These are phyloP conservation scores for Stichopus chloronotus DNA, from an alignment of 35 echinoderm and acorn worm species.

Conservation along the genomic window DNA sequence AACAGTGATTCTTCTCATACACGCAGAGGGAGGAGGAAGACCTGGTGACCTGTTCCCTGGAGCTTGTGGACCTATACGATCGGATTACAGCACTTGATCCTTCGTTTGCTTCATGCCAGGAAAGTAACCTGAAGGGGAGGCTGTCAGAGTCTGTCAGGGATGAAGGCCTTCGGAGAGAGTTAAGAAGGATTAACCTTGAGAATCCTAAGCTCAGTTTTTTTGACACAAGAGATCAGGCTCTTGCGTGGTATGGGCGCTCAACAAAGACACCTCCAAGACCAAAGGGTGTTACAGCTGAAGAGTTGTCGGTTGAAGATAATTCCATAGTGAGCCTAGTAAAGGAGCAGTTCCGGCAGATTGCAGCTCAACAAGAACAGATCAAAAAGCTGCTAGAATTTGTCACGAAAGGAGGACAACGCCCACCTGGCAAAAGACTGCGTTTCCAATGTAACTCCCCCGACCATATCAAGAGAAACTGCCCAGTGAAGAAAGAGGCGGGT, in stretches of 20 bases:
- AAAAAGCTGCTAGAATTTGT: slow-evolving; percentile 25
- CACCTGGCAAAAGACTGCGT: not conserved
- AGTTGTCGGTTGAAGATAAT: not conserved
- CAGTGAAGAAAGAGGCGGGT: not conserved
- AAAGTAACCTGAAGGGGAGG: slow-evolving; percentile 58
- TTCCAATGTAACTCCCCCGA: slow-evolving; percentile 13
- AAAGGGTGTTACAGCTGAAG: slow-evolving; percentile 26
- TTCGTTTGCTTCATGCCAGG: slow-evolving; percentile 24
- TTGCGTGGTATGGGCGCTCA: slow-evolving; percentile 61
- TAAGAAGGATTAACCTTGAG: slow-evolving; percentile 57
- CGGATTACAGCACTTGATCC: slow-evolving; percentile 32
- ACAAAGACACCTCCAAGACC: not conserved
- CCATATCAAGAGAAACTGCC: slow-evolving; percentile 56
- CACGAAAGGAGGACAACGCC: not conserved
- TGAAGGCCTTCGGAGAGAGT: slow-evolving; percentile 61
- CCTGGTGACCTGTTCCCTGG: slow-evolving; percentile 58
- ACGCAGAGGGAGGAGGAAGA: not conserved
- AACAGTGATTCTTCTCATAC: slow-evolving; percentile 77
- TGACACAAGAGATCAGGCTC: slow-evolving; percentile 60
- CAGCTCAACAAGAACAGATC: slow-evolving; percentile 14
- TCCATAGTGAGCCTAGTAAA: not conserved
- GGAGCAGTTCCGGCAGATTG: slow-evolving; percentile 32
- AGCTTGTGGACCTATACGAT: slow-evolving; percentile 68
- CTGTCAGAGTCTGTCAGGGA: slow-evolving; percentile 67
- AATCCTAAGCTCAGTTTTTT: slow-evolving; percentile 64